Conservation (phyloP, 2,113 vertebrate genomes). For the Gymnocephalus cernua region DNA sequence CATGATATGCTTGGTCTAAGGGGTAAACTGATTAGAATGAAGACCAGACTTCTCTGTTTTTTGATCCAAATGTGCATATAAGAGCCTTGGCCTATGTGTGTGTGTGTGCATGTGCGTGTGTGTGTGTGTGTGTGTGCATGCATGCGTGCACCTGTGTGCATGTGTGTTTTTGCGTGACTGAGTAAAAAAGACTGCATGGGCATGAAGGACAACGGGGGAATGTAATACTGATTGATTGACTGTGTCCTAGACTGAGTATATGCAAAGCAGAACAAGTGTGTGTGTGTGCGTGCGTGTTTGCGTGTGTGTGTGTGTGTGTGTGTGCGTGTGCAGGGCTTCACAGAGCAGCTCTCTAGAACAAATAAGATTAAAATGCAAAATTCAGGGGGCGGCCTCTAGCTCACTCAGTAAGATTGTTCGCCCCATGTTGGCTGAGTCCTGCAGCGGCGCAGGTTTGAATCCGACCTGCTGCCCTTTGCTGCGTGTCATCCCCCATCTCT, state of each 20-base stretch:
- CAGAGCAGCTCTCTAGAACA: constrained; percentile 63
- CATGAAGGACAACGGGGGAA: constrained; percentile 81
- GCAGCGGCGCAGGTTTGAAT: no score
- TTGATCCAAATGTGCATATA: constrained; percentile 16
- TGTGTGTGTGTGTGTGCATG: neutral
- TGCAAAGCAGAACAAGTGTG: constrained; percentile 47
- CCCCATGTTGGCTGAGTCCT: no score
- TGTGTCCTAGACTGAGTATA: constrained; percentile 70
- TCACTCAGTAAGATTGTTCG: no score
- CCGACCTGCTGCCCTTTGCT: no score
- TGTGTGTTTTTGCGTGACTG: constrained; percentile 22
- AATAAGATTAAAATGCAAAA: constrained; percentile 83
- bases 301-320: constrained; percentile 3
- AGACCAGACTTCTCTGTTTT: constrained; percentile 17
- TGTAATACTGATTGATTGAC: constrained; percentile 84
- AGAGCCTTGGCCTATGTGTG: constrained; percentile 1
- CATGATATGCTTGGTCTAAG: neutral
- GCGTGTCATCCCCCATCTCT: no score
- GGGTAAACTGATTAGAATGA: neutral
- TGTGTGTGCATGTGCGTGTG: constrained; percentile 20
- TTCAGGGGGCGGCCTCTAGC: no score
- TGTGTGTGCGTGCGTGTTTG: constrained; percentile 10
- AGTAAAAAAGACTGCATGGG: constrained; percentile 61
- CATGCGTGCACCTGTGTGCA: neutral
- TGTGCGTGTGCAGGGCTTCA: constrained; percentile 62